Percentiles rank a stretch among this genome's conserved stretches.
These are phyloP conservation scores for Calameuta idolon DNA, from an alignment of 2,888 invertebrate genomes.

Conservation along the genomic window DNA sequence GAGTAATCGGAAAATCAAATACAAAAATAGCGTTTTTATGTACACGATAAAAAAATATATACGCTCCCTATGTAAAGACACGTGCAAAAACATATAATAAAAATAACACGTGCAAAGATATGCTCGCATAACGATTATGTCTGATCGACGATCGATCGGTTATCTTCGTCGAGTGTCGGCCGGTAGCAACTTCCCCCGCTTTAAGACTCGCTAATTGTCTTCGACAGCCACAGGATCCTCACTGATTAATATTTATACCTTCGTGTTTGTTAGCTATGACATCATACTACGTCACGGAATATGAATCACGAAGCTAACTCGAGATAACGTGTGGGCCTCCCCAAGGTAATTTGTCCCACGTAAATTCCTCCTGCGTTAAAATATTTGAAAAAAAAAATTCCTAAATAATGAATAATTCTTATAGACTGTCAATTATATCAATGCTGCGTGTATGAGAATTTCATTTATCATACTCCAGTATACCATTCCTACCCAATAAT, in stretches of 20 bases:
- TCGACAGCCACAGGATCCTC: not conserved
- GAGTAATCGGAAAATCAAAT: not conserved
- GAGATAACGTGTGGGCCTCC: constrained; percentile 6
- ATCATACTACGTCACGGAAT: constrained; percentile 22
- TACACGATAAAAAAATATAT: not conserved
- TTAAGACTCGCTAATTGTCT: not conserved
- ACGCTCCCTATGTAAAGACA: not conserved
- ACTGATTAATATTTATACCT: not conserved
- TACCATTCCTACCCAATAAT: not conserved
- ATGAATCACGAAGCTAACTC: constrained; percentile 20
- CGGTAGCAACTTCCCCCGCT: not conserved
- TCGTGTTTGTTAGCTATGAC: constrained; percentile 21
- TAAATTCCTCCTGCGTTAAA: not conserved
- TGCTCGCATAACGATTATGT: not conserved
- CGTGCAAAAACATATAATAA: not conserved
- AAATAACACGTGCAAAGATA: not conserved
- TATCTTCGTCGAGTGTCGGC: not conserved
- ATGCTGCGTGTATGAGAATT: not conserved
- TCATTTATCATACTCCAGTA: not conserved
- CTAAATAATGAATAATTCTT: not conserved
- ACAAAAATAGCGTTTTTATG: not conserved
- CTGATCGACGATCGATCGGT: not conserved
- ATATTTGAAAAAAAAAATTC: not conserved
- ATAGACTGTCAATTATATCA: not conserved
- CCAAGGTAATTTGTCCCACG: not conserved